These are phyloP conservation scores for Meta bourneti DNA, from an alignment of 2,888 invertebrate species.

Conservation along the genomic window DNA sequence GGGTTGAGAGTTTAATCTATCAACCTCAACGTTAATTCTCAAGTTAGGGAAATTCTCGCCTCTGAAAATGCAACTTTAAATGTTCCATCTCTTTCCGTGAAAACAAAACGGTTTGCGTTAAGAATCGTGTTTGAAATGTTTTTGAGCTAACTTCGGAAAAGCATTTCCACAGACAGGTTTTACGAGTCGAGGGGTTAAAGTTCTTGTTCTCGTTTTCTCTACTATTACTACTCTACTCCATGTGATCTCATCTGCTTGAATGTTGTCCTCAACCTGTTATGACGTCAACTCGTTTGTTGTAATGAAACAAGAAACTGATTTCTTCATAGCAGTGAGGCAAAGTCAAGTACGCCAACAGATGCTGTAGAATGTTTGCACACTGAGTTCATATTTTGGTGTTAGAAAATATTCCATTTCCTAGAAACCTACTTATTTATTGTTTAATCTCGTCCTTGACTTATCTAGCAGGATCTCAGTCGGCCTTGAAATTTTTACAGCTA, in stretches of 20 bases:
- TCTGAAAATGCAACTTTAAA: not conserved
- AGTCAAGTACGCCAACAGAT: not conserved
- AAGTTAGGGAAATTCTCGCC: not conserved
- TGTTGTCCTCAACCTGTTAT: conserved; percentile 41
- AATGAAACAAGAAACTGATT: not conserved
- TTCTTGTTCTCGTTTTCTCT: conserved; percentile 53
- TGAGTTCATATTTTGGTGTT: not conserved
- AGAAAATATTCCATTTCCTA: conserved; percentile 2
- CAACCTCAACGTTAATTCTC: no score
- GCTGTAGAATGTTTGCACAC: not conserved
- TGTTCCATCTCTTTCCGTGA: not conserved
- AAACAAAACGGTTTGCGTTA: not conserved
- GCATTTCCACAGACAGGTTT: conserved; percentile 53
- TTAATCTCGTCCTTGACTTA: not conserved
- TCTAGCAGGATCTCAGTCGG: not conserved
- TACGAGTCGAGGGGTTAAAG: conserved; percentile 61
- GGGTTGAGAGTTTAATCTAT: no score
- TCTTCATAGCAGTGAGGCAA: not conserved
- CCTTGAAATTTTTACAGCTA: not conserved
- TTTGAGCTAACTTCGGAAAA: not conserved
- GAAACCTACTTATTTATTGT: not conserved
- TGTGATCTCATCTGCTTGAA: not conserved
- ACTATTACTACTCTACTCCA: not conserved
- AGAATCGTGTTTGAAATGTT: not conserved
- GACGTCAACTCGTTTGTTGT: conserved; percentile 25